phyloP scores from a whole-genome alignment of 2,113 vertebrate genomes.

The Progne subis region DNA sequence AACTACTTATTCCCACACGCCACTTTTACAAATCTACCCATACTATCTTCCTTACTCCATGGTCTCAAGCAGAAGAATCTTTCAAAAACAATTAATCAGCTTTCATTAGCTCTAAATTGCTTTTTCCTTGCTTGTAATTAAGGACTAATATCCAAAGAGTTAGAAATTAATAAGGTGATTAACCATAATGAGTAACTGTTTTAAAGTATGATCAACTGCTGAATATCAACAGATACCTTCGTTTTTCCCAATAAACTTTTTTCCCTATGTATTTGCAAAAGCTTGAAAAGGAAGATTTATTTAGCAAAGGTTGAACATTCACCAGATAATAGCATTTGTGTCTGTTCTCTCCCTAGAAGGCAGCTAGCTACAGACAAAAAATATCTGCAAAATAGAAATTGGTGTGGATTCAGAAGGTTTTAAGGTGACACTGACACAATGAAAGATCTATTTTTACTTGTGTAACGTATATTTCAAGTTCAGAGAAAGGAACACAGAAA shows the following conservation, averaged over 20 bases:
- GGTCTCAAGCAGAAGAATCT: not conserved
- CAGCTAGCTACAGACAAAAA: not conserved
- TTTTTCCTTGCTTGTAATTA: conserved; percentile 53
- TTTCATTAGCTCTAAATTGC: conserved; percentile 26
- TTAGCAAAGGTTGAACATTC: not conserved
- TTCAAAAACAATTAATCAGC: conserved; percentile 44
- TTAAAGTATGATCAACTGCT: not conserved
- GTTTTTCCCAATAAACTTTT: not conserved
- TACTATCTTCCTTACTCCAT: not conserved
- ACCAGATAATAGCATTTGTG: not conserved
- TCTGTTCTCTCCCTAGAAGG: not conserved
- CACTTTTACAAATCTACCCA: not conserved
- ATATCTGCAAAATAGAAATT: not conserved
- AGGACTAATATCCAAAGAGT: conserved; percentile 27
- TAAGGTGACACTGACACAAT: not conserved
- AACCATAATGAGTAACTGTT: not conserved
- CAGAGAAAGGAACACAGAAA: not conserved
- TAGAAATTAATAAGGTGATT: conserved; percentile 48
- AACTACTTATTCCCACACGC: not conserved
- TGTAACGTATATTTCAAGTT: not conserved
- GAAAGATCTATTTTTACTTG: not conserved
- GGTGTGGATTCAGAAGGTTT: not conserved
- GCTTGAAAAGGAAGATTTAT: not conserved
- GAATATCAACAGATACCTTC: not conserved
- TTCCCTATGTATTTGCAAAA: not conserved